Evolutionary conservation across 1,140 invertebrate genomes (phyloP).

Genomic region (Heliconius hermathena): DNA sequence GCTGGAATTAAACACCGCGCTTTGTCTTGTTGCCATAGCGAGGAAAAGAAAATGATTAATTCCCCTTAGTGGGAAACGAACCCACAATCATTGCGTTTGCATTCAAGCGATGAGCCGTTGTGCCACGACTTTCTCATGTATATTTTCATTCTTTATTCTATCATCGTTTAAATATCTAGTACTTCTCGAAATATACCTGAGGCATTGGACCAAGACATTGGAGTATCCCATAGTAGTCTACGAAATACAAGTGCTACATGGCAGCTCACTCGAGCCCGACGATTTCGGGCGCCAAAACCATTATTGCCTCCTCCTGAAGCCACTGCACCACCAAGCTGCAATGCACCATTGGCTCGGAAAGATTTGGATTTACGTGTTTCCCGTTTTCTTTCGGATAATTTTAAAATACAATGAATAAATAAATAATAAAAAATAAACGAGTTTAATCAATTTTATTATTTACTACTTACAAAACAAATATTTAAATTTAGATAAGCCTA

Average conservation of each 20-base stretch:
- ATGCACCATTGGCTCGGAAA: constrained; percentile 57
- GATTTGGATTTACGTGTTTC: constrained; percentile 62
- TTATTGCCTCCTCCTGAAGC: constrained; percentile 55
- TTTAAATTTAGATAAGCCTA: too few relatives aligned
- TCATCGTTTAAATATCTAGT: constrained; percentile 41
- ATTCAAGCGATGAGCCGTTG: too few relatives aligned
- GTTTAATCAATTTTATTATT: too few relatives aligned
- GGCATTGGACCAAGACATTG: constrained; percentile 53
- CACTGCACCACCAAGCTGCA: constrained; percentile 50
- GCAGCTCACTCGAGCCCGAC: constrained; percentile 67
- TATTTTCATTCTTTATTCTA: too few relatives aligned
- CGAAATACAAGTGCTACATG: constrained; percentile 59
- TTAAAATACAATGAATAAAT: constrained; percentile 15
- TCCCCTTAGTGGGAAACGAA: too few relatives aligned
- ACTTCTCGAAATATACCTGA: constrained; percentile 50
- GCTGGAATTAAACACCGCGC: too few relatives aligned
- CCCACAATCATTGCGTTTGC: too few relatives aligned
- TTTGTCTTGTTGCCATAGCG: too few relatives aligned
- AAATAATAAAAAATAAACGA: neutral
- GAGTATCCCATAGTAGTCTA: constrained; percentile 44
- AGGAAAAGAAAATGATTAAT: too few relatives aligned
- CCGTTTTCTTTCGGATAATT: constrained; percentile 58
- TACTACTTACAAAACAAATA: too few relatives aligned
- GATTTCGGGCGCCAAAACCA: constrained; percentile 59
- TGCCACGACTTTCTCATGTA: too few relatives aligned